phyloP scores from a whole-genome alignment of 2,113 vertebrate species.

The Psammodynastes pulverulentus region DNA sequence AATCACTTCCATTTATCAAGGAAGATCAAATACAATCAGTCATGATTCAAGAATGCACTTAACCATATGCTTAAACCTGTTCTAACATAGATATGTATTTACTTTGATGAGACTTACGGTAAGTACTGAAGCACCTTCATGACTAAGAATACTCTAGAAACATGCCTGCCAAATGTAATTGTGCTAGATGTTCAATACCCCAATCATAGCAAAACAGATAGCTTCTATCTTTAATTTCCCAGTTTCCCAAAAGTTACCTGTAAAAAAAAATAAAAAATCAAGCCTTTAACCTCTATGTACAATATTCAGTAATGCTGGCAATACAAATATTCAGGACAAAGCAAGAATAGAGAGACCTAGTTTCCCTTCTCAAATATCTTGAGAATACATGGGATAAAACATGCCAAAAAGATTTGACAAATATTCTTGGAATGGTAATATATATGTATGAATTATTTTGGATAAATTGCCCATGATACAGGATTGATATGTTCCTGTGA shows the following conservation, averaged over 20 bases:
- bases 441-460: not conserved
- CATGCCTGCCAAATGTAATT: constrained; percentile 16
- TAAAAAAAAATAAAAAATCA: not conserved
- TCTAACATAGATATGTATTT: constrained; percentile 12
- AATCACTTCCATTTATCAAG: not conserved
- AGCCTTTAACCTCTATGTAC: not conserved
- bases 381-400: not conserved
- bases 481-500: not conserved
- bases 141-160: constrained; percentile 8
- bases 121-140: constrained; percentile 5
- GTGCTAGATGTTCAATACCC: constrained; percentile 6
- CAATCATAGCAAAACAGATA: not conserved
- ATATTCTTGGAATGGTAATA: not conserved
- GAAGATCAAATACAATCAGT: not conserved
- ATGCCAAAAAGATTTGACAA: not conserved
- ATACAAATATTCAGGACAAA: not conserved
- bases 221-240: not conserved
- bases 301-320: not conserved
- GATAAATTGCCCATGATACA: not conserved
- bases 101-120: constrained; percentile 27
- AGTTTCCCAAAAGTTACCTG: not conserved
- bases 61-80: not conserved
- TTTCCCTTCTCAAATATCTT: not conserved
- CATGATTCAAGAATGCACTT: not conserved
- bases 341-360: not conserved